phyloP scores from a whole-genome alignment of 2,888 invertebrate species.

The Scrobipalpa atriplicella region DNA sequence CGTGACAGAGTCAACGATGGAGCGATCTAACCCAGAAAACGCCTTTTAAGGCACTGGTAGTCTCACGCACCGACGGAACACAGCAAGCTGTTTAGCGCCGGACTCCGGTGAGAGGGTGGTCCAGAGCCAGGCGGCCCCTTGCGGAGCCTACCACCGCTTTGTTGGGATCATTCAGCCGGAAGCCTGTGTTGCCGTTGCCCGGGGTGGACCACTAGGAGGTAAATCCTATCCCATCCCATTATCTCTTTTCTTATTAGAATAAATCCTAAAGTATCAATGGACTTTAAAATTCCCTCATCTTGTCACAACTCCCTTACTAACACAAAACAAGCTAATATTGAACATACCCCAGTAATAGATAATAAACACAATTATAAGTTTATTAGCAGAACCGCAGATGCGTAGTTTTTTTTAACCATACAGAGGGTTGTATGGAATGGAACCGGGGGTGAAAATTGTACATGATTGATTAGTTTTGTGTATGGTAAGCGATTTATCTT shows the following conservation, averaged over 20 bases:
- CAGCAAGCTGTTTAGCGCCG: too few relatives aligned
- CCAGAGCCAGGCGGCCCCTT: too few relatives aligned
- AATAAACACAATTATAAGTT: slow-evolving; percentile 44
- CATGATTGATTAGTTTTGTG: slow-evolving; percentile 13
- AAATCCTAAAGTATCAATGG: neutral
- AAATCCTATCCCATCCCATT: too few relatives aligned
- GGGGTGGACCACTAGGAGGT: too few relatives aligned
- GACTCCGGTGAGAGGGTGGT: too few relatives aligned
- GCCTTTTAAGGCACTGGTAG: too few relatives aligned
- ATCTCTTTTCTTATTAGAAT: neutral
- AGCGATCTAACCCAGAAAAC: too few relatives aligned
- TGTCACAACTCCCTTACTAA: neutral
- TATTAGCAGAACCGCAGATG: slow-evolving; percentile 42
- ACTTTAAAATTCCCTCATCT: neutral
- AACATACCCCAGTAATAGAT: slow-evolving; percentile 31
- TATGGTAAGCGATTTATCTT: slow-evolving; percentile 9
- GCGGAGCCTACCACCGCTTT: too few relatives aligned
- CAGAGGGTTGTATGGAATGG: neutral
- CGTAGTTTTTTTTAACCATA: slow-evolving; percentile 22
- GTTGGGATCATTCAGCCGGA: too few relatives aligned
- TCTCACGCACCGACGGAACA: too few relatives aligned
- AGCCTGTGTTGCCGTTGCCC: too few relatives aligned
- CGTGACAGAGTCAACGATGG: too few relatives aligned
- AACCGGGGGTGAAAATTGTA: slow-evolving; percentile 18
- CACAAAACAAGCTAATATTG: slow-evolving; percentile 2